Base-by-base conservation (phyloP, 2,888 invertebrate genomes). In the Lochmaea crataegi region DNA sequence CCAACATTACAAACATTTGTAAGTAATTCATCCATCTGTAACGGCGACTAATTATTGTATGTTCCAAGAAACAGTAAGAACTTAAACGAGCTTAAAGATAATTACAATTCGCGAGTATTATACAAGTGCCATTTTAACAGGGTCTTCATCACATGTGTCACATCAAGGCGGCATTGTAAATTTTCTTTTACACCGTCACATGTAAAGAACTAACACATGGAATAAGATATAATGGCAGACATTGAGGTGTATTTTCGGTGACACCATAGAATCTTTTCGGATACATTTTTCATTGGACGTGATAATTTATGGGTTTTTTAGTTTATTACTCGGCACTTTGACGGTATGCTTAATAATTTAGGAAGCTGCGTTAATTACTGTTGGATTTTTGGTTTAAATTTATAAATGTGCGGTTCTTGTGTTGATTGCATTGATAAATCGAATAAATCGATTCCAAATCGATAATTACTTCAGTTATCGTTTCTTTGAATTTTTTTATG, bases 231-330 rank as follows among this genome's bases (percentile, higher is more conserved):
- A 82, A 81, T 80, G 77, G 76, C 57, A 69, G 58, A 74, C 76
- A 82, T 82, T 82, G 80, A 82, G 79, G 77, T 78, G 77, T 81
- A 82, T 81, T 80, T 81, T 75, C 75, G 79, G 77, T 74, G 76
- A 69, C 71, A 71, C 45, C 57, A 51, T 51, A 65, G 68, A 70
- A 65, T 66, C 66, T 65, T 51, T 61, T 72, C 75, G 68, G 65
- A 65, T 68, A 56, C 58, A 58, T 63, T 69, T 63, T 69, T 69
- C 69, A 63, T 58, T 18, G 26, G 16, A 22, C 45, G 2, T 22
- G 26, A 63, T 69, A 53, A 69, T 69, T 69, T 69, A 69, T 69
- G 69, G 42, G 12, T 14, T 53, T 51, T 48, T 68, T 60, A 11
- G 41, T 58, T 58, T 45, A n/a, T 32, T 9, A 18, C n/a, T 67